These are phyloP conservation scores for Onychomys arenicola DNA, from an alignment of 2,797 vertebrate genomes.

Conservation along the genomic window DNA sequence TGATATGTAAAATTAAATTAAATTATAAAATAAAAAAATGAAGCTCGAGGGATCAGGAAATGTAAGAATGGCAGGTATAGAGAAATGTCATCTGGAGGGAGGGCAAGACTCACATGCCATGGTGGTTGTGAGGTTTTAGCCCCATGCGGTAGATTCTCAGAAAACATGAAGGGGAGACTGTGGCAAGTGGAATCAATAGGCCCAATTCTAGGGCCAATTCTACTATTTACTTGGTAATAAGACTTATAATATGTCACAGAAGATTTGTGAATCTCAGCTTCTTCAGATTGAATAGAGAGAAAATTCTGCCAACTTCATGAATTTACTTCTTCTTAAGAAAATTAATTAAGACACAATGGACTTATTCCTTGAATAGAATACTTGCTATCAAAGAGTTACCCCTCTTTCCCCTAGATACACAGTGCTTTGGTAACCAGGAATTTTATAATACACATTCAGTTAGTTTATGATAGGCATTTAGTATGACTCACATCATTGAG, in stretches of 20 bases:
- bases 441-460: not conserved
- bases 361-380: not conserved
- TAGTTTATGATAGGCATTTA: not conserved
- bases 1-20: no score
- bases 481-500: not conserved
- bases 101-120: not conserved
- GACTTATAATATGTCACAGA: not conserved
- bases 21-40: no score
- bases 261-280: conserved; percentile 20
- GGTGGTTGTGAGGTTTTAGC: accelerated
- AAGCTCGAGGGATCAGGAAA: not conserved
- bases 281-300: conserved; percentile 11
- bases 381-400: not conserved
- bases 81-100: not conserved
- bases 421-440: not conserved
- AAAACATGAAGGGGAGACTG: not conserved
- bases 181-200: not conserved
- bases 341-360: not conserved
- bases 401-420: not conserved
- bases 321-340: conserved; percentile 31
- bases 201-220: not conserved
- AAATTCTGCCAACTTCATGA: not conserved
- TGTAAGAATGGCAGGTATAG: not conserved
- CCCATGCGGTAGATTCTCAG: not conserved
- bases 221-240: not conserved